Base-by-base conservation (phyloP, 2,888 invertebrate species). In the Aricia artaxerxes region DNA sequence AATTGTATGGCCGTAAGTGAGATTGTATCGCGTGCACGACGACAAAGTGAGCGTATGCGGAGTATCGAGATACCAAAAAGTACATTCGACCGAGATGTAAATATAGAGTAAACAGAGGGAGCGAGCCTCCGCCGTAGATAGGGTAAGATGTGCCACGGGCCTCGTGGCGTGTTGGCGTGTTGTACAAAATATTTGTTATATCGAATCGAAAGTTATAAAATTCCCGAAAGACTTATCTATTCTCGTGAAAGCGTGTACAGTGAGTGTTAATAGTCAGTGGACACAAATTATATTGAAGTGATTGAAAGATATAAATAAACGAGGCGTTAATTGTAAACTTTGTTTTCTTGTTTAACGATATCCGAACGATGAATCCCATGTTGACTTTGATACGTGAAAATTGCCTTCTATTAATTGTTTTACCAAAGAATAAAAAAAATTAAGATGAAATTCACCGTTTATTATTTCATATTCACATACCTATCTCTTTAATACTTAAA, bases 261-360 rank as follows among this genome's bases (percentile, higher is more conserved):
- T 94, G 94, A 94, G 94, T 94, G 94, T 95, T 94, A 94, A 93
- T 95, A 95, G 94, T 94, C 94, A 94, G 93, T 94, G 94, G 94
- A 94, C 93, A 93, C 93, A 94, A 94, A 93, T 91, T 94, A 94
- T 94, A 94, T 94, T 92, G 92, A 92, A 90, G 88, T 91, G 89
- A 88, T 92, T 92, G 91, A 94, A 76, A 94, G 93, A 94, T 94
- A 93, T 93, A 89, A 93, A 93, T 93, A 94, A 94, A 93, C 91
- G 90, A 92, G 90, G 91, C 91, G 93, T 93, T 93, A 92, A 92
- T 90, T 90, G 89, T 90, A 90, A 84, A 90, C 88, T 93, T 91
- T 93, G 93, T 93, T 92, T 92, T 92, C 93, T 86, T 85, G 85
- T 84, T 84, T 61, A 31, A 76, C 11, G 44, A 76, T 76, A 49